Base-by-base conservation (phyloP, 2,888 invertebrate species). In the Hyles lineata region DNA sequence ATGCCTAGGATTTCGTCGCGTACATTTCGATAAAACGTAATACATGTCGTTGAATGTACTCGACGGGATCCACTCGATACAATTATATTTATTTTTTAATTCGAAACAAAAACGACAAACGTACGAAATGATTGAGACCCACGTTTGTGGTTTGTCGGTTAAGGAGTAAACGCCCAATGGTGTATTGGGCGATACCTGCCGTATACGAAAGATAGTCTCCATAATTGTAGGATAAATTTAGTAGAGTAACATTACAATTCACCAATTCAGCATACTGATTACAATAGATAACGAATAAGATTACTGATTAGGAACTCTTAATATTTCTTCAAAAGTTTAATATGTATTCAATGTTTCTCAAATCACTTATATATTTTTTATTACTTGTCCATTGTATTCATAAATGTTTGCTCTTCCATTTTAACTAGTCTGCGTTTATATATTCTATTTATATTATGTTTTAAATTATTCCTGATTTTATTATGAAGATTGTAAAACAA, bases 101-200 rank as follows among this genome's bases (percentile, higher is more conserved):
- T 67, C 67, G 67, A 67, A 67, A 67, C 63, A 43, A 67, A n/a
- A 67, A 67, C 67, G 67, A 67, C 21, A 63, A 43, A 23, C 67
- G 17, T 43, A 67, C 67, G 67, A 67, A 67, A 67, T 67, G 67
- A 67, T 25, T 67, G 50, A 50, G 67, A 43, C 17, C 55, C 23
- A n/a, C 50, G 15, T 17, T 7, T n/a, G 67, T 67, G 50, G 50
- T 67, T 67, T 67, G 67, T 67, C 67, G 67, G 23, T 9, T 21
- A 23, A 43, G 67, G 4, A 67, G 50, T 63, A 43, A 8, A 43
- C 43, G 11, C 29, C 32, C 9, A 29, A 19, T 35, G 32, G 62
- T 63, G 9, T 2, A 43, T n/a, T 43, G 35, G 35, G 32, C 62
- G 32, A 62, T 17, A 4, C 43, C 21, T 43, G 5, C 23, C 23